phyloP scores from a whole-genome alignment of 1,140 invertebrate genomes.

The Bombus fervidus region DNA sequence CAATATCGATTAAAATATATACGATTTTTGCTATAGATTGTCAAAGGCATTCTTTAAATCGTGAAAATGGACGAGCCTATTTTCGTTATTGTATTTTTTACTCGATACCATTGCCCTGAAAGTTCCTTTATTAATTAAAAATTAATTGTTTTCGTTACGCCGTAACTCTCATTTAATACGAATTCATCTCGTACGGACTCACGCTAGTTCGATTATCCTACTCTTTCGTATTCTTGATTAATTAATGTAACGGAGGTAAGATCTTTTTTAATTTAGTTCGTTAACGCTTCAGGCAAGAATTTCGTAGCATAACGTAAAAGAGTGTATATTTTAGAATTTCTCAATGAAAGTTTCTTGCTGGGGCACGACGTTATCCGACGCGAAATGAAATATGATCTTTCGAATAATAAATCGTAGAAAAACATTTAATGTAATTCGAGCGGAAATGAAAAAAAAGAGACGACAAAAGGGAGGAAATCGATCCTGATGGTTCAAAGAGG shows the following conservation, averaged over 20 bases:
- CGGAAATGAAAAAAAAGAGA: slow-evolving; percentile 34
- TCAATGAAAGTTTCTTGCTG: not conserved
- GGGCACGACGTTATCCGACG: not conserved
- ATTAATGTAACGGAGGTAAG: not conserved
- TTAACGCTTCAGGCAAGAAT: not conserved
- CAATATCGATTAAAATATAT: no score
- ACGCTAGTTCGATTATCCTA: not conserved
- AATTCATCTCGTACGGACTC: not conserved
- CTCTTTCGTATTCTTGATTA: not conserved
- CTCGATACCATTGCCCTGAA: not conserved
- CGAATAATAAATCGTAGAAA: slow-evolving; percentile 27
- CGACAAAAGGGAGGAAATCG: slow-evolving; percentile 36
- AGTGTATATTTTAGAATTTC: not conserved
- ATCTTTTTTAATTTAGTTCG: not conserved
- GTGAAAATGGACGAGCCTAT: not conserved
- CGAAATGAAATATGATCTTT: slow-evolving; percentile 27
- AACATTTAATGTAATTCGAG: slow-evolving; percentile 37
- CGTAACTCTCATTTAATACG: not conserved
- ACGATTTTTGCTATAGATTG: not conserved
- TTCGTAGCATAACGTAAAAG: not conserved
- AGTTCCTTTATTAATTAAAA: not conserved
- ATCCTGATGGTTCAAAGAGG: slow-evolving; percentile 35
- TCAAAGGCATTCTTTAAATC: not conserved
- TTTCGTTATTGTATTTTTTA: not conserved
- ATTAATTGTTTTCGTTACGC: not conserved